phyloP scores from a whole-genome alignment of 37 sponge, comb jelly and placozoan genomes.

The Ephydatia muelleri region DNA sequence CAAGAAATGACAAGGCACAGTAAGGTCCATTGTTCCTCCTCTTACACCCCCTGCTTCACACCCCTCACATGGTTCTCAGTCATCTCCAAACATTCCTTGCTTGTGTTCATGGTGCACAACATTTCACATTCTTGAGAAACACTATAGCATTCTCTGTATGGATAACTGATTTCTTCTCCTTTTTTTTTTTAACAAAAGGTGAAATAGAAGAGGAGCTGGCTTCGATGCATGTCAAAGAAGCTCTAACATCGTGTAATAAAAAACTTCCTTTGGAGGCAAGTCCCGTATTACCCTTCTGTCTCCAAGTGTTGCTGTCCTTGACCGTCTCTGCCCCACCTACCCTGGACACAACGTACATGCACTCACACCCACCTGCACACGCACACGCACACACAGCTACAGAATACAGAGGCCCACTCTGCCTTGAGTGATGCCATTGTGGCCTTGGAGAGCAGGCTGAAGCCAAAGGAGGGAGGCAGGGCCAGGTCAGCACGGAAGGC shows the following conservation, averaged over 20 bases:
- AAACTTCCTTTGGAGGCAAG: no score
- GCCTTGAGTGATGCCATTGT: neutral
- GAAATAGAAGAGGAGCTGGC: slow-evolving; percentile 32
- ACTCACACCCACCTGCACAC: neutral
- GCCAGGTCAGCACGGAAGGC: neutral
- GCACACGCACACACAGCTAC: no score
- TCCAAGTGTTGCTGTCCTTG: no score
- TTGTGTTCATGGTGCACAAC: no score
- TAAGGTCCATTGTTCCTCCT: neutral
- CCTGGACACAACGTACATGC: no score
- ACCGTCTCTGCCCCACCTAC: neutral
- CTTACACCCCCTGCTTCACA: no score
- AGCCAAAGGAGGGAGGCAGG: no score
- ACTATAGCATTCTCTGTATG: neutral
- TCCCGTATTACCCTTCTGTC: no score
- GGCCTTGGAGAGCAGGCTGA: neutral
- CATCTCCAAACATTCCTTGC: neutral
- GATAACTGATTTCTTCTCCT: neutral
- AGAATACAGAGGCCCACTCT: neutral
- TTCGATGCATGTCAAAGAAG: slow-evolving; percentile 8
- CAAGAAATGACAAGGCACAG: slow-evolving; percentile 34
- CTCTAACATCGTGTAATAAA: no score
- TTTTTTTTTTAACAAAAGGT: slow-evolving; percentile 10
- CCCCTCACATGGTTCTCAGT: no score
- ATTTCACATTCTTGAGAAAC: neutral